Conservation (phyloP, 2,888 invertebrate genomes). For the Eupithecia vulgata region DNA sequence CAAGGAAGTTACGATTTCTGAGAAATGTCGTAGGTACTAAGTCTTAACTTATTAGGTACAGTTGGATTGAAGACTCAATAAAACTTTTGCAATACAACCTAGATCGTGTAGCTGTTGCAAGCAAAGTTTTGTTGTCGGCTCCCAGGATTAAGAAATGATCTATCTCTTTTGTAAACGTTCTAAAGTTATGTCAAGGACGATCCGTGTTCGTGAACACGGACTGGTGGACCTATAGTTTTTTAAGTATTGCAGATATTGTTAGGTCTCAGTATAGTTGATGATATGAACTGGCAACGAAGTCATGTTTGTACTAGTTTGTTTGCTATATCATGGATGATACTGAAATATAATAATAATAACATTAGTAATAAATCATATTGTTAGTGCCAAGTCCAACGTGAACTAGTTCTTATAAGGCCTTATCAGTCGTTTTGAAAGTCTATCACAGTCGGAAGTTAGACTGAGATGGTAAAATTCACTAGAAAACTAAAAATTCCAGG, state of each 20-base stretch:
- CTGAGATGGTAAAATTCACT: background rate
- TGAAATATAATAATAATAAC: too few relatives aligned
- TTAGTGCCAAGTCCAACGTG: background rate
- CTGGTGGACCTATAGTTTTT: background rate
- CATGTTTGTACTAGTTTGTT: too few relatives aligned
- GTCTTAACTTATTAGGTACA: background rate
- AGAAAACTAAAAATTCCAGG: background rate
- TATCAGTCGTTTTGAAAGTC: background rate
- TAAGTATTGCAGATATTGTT: background rate
- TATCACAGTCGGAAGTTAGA: background rate
- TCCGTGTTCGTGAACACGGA: background rate
- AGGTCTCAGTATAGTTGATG: background rate
- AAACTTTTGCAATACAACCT: constrained; percentile 4
- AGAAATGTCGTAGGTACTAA: background rate
- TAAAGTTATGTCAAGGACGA: background rate
- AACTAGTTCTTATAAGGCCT: background rate
- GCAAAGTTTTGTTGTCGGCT: background rate
- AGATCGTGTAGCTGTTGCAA: constrained; percentile 2
- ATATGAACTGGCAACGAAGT: background rate
- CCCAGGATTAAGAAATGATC: background rate
- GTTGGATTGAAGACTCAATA: constrained; percentile 2
- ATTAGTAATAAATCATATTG: too few relatives aligned
- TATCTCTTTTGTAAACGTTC: background rate
- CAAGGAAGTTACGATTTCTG: background rate
- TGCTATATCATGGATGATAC: too few relatives aligned